phyloP scores from a whole-genome alignment of 2,888 invertebrate species.

The Falcaria lacertinaria region DNA sequence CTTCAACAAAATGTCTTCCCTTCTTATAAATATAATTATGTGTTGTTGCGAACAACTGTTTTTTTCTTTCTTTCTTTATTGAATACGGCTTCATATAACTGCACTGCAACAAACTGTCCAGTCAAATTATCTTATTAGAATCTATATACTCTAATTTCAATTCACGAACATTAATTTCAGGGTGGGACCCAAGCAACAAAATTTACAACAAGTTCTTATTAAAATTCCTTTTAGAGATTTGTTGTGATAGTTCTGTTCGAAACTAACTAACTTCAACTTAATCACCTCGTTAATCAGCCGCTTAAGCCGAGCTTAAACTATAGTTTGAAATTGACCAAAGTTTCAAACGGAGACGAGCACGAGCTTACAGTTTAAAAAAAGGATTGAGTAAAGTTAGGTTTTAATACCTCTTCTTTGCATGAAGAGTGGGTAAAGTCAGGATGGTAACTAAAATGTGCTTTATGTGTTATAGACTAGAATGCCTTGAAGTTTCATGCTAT shows the following conservation, averaged over 20 bases:
- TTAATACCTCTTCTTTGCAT: neutral
- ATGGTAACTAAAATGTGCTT: no score
- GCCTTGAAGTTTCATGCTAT: no score
- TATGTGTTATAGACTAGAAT: neutral
- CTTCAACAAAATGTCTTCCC: no score
- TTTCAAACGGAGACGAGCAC: slow-evolving; percentile 24
- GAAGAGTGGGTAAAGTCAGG: no score
- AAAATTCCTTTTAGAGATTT: slow-evolving; percentile 16
- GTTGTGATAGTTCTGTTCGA: slow-evolving; percentile 19
- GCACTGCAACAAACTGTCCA: no score
- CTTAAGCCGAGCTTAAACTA: slow-evolving; percentile 53
- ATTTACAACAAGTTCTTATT: slow-evolving; percentile 21
- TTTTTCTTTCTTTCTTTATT: no score
- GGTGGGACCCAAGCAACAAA: slow-evolving; percentile 9
- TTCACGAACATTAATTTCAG: no score
- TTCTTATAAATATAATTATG: no score
- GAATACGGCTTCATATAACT: no score
- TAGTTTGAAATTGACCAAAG: slow-evolving; percentile 50
- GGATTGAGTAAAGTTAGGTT: neutral
- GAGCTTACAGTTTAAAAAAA: neutral
- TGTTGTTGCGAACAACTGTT: no score
- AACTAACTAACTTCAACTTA: slow-evolving; percentile 38
- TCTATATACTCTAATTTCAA: no score
- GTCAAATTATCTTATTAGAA: no score
- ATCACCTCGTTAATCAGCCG: slow-evolving; percentile 56